Percentiles rank a stretch among this genome's conserved stretches.
Evolutionary conservation across 1,140 invertebrate species (phyloP).

Genomic region (Aphidius gifuensis): DNA sequence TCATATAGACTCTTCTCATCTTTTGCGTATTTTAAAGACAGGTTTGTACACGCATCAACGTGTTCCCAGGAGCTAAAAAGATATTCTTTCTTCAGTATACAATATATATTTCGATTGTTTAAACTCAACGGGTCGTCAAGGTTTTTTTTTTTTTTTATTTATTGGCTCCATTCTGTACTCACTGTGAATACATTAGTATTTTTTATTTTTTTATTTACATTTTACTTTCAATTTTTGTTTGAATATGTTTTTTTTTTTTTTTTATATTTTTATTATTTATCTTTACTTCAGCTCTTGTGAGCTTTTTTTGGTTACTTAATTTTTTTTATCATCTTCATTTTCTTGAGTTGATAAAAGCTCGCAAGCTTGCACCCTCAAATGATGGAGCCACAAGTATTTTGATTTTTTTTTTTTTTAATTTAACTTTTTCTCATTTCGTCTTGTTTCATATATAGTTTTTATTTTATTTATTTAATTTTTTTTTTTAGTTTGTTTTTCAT

Average conservation of each 20-base stretch:
- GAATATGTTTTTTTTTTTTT: too few relatives aligned
- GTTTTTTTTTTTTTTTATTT: conserved; percentile 28
- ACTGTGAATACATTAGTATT: not conserved
- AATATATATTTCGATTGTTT: conserved; percentile 46
- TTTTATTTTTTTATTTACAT: conserved; percentile 12
- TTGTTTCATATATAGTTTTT: conserved; percentile 23
- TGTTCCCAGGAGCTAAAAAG: conserved; percentile 45
- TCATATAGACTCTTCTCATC: not conserved
- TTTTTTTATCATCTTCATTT: not conserved
- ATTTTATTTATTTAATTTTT: conserved; percentile 22
- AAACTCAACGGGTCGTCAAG: conserved; percentile 37
- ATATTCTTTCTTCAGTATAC: conserved; percentile 31
- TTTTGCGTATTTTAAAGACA: not conserved
- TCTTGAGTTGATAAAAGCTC: not conserved
- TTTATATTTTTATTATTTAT: too few relatives aligned
- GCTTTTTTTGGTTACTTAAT: not conserved
- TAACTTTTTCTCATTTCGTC: not conserved
- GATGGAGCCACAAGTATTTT: too few relatives aligned
- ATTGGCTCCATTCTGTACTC: conserved; percentile 28
- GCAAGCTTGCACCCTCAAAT: too few relatives aligned
- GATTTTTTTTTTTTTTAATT: too few relatives aligned
- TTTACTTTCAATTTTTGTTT: not conserved
- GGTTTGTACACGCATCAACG: conserved; percentile 33
- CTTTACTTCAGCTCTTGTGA: not conserved
- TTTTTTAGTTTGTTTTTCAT: conserved; percentile 9